A percentile compares a stretch with the other conserved stretches of the same genome.
Evolutionary conservation across 2,797 vertebrate genomes (phyloP).

Genomic region (Okamejei kenojei): DNA sequence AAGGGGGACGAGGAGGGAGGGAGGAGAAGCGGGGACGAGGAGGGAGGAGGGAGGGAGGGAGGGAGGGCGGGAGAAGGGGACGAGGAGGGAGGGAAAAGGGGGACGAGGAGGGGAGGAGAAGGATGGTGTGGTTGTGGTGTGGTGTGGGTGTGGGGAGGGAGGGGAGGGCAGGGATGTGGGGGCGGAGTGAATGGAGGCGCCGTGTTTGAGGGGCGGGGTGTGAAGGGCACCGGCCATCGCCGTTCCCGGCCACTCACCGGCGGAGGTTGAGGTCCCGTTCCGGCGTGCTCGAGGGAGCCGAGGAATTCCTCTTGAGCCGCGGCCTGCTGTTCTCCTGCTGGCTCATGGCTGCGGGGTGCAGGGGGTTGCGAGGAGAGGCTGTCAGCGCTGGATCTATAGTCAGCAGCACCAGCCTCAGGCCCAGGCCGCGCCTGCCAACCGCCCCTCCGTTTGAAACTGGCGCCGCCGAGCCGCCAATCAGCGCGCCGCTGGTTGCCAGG

Average conservation of each 20-base stretch:
- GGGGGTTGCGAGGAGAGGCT: not conserved
- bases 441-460: constrained; percentile 17
- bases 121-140: not conserved
- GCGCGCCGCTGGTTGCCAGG: not conserved
- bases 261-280: not conserved
- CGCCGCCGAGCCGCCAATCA: not conserved
- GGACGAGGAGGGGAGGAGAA: too few species aligned
- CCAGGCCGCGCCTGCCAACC: too few species aligned
- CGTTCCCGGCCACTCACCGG: not conserved
- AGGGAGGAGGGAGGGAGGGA: too few species aligned
- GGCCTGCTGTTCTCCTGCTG: not conserved
- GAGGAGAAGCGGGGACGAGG: too few species aligned
- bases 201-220: not conserved
- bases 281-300: not conserved
- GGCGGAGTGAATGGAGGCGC: not conserved
- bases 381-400: too few species aligned
- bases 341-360: not conserved
- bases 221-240: not conserved
- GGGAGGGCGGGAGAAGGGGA: too few species aligned
- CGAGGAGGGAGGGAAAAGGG: too few species aligned
- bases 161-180: not conserved
- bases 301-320: not conserved
- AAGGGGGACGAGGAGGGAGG: too few species aligned
- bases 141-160: not conserved
- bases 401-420: too few species aligned